phyloP scores from a whole-genome alignment of 2,888 invertebrate species.

The Acutogordius australiensis region DNA sequence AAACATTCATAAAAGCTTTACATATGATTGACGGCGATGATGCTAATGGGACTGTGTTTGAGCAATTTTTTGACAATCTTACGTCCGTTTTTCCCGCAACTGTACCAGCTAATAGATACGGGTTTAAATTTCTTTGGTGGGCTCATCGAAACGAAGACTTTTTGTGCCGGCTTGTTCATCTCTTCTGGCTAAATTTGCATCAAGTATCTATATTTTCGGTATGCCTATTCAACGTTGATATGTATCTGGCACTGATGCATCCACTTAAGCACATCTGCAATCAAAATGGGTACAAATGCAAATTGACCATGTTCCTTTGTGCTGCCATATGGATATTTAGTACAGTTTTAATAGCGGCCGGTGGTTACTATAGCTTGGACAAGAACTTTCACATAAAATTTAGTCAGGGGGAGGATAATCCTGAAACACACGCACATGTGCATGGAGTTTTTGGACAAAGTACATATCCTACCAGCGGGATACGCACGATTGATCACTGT shows the following conservation, averaged over 20 bases:
- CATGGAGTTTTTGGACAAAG: background rate
- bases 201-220: conserved; percentile 4
- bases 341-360: background rate
- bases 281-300: background rate
- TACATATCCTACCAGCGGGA: too few relatives aligned
- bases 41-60: background rate
- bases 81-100: background rate
- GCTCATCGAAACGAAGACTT: background rate
- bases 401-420: too few relatives aligned
- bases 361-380: background rate
- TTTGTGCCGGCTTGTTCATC: background rate
- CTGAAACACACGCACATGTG: too few relatives aligned
- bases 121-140: background rate
- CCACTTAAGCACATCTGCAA: background rate
- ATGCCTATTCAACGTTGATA: conserved; percentile 2
- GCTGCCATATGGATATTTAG: background rate
- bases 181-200: background rate
- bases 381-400: too few relatives aligned
- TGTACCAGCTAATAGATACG: background rate
- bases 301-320: background rate
- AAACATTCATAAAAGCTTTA: too few relatives aligned
- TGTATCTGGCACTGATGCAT: background rate
- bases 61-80: background rate
- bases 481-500: too few relatives aligned
- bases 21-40: too few relatives aligned